Conservation (phyloP, 2,113 vertebrate species). For the Cryptotis parvus region DNA sequence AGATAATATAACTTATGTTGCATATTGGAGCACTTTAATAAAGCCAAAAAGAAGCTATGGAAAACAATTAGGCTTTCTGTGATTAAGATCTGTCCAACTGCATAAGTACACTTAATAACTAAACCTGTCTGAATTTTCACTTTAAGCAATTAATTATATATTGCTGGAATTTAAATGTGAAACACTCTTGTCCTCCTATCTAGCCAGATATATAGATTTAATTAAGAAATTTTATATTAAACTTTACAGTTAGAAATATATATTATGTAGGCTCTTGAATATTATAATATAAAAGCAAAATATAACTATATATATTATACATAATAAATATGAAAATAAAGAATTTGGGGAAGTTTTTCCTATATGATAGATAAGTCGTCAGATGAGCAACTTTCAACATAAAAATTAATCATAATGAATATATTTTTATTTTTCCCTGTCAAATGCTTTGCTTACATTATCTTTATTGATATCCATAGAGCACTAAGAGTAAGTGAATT, state of each 20-base stretch:
- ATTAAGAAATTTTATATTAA: neutral
- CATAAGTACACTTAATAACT: neutral
- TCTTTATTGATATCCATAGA: neutral
- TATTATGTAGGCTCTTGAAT: no score
- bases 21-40: neutral
- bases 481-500: neutral
- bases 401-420: neutral
- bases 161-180: slow-evolving; percentile 40
- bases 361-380: neutral
- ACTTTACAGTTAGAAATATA: neutral
- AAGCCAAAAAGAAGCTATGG: slow-evolving; percentile 38
- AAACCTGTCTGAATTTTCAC: slow-evolving; percentile 22
- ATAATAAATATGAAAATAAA: neutral
- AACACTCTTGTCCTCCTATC: neutral
- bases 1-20: slow-evolving; percentile 33
- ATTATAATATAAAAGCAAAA: neutral
- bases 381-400: neutral
- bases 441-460: neutral
- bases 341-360: neutral
- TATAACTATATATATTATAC: neutral
- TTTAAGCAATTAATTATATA: neutral
- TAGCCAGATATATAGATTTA: neutral
- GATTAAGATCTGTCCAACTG: slow-evolving; percentile 42
- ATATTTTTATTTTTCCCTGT: neutral
- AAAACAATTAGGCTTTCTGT: slow-evolving; percentile 30